A percentile compares a stretch with the other conserved stretches of the same genome.
Conservation (phyloP, 2,113 vertebrate species). For the Isurus oxyrinchus region DNA sequence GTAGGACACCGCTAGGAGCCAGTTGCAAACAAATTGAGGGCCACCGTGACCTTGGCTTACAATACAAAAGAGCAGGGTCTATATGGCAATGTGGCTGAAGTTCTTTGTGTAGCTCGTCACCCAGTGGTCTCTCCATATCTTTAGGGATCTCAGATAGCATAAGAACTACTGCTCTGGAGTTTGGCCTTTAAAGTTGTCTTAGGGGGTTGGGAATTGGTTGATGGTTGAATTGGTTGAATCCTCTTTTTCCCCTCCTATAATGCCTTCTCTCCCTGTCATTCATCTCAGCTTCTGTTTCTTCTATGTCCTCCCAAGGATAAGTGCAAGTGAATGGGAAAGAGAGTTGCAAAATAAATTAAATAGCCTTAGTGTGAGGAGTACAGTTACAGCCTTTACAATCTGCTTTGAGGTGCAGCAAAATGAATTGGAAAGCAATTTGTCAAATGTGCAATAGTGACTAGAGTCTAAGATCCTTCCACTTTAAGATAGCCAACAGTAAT, state of each 20-base stretch:
- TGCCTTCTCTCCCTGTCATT: not conserved
- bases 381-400: not conserved
- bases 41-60: not conserved
- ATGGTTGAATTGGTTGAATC: too few relatives aligned
- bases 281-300: not conserved
- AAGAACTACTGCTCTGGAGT: not conserved
- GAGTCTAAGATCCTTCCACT: not conserved
- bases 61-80: not conserved
- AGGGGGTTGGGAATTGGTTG: not conserved
- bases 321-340: not conserved
- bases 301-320: not conserved
- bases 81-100: not conserved
- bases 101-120: not conserved
- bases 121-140: not conserved
- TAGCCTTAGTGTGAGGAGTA: not conserved
- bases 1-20: too few relatives aligned
- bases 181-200: not conserved
- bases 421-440: not conserved
- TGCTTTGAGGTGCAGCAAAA: not conserved
- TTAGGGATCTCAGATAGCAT: not conserved
- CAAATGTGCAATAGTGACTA: not conserved
- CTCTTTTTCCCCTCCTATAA: not conserved
- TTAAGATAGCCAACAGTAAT: not conserved
- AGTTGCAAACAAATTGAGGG: not conserved
- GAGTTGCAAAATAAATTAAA: not conserved